Evolutionary conservation across 2,797 vertebrate genomes (phyloP), one percentile per base, ranked within the genome.

Genomic region (Leptatherina wallacei): DNA sequence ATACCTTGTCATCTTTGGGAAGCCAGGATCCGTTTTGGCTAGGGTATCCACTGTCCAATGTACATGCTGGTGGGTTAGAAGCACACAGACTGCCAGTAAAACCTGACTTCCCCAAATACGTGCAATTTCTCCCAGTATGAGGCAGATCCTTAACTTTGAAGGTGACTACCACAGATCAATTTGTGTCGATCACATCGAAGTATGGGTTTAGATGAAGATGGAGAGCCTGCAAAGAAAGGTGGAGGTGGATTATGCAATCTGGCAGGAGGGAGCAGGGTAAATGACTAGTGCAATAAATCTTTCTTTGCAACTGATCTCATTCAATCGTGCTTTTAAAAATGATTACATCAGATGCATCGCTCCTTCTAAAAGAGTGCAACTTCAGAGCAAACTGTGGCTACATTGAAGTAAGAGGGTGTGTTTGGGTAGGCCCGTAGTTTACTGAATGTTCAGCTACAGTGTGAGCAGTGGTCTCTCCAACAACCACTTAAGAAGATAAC

Each of bases 1-100:
- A 40, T 90, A 95, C 94, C 94, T 94, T 95, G 93, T 95, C 95
- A 96, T 96, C 91, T 95, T 96, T 92, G 94, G 88, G 87, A 93
- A 94, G 92, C 91, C 92, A 89, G 75, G 87, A 84, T 90, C 84
- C 82, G 80, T 90, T 92, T 83, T 88, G 86, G 92, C 93, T 94
- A 94, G 66, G 86, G 93, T 94, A 90, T 94, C 89, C 88, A 91
- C 90, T 88, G 90, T 90, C 92, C 92, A 87, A 75, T 90, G 93
- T 90, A 92, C 96, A 96, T 96, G 91, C 91, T 94, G 91, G 74
- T 90, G 88, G 92, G 75, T 83, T 77, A 90, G 89, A 93, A 90
- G 90, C 85, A 85, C 81, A 77, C 85, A 86, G 85, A 81, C 76
- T 77, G 85, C 85, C 89, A 84, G 91, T 77, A 87, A 83, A 89